Evolutionary conservation across 2,888 invertebrate species (phyloP).

Genomic region (Caenorhabditis doughertyi): DNA sequence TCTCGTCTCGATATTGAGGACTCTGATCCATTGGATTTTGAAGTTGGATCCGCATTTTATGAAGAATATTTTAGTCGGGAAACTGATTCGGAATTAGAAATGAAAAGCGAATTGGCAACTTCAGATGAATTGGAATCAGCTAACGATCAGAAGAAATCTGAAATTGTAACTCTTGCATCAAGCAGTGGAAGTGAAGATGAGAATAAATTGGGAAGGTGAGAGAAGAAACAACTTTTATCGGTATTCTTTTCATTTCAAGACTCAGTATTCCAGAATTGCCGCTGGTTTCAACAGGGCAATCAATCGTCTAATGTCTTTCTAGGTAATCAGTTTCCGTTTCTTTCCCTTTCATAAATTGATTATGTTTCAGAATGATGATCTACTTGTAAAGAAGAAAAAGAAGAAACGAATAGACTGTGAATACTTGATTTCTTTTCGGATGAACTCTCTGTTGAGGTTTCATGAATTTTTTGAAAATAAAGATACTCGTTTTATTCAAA

Average conservation of each 20-base stretch:
- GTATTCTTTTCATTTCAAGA: conserved; percentile 16
- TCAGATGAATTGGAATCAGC: conserved; percentile 4
- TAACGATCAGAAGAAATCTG: neutral
- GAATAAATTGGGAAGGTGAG: conserved; percentile 43
- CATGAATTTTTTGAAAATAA: neutral
- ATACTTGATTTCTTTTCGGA: neutral
- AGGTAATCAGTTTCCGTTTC: conserved; percentile 9
- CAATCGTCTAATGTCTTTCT: conserved; percentile 36
- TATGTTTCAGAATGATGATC: neutral
- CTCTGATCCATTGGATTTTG: conserved; percentile 66
- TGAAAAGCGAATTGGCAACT: neutral
- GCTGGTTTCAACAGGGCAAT: conserved; percentile 53
- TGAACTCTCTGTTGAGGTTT: neutral
- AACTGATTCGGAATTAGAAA: conserved; percentile 50
- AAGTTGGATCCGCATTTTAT: conserved; percentile 55
- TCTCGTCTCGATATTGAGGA: conserved; percentile 38
- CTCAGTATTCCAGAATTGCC: conserved; percentile 50
- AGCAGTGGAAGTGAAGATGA: conserved; percentile 10
- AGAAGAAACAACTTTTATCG: no score
- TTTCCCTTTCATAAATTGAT: neutral
- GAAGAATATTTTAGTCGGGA: conserved; percentile 33
- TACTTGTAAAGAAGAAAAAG: conserved; percentile 11
- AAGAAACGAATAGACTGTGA: neutral
- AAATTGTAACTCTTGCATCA: conserved; percentile 18
- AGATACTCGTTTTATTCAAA: neutral